These are phyloP conservation scores for Lamellibrachia satsuma DNA, from an alignment of 2,888 invertebrate genomes.

Conservation along the genomic window DNA sequence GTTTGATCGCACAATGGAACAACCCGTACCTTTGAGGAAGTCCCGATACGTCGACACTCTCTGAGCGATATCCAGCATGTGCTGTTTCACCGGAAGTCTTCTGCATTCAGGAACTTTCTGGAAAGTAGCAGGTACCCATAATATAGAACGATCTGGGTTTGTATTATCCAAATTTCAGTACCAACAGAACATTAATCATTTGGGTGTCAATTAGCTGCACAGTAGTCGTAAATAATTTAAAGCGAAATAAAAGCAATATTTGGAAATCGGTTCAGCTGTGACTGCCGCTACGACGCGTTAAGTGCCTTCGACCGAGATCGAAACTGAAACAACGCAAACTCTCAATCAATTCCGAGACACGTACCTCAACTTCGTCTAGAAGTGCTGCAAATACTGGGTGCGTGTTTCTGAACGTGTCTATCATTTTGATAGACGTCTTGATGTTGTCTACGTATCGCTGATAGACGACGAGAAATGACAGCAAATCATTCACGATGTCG, in stretches of 20 bases:
- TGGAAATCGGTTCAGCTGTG: no score
- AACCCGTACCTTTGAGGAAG: conserved; percentile 8
- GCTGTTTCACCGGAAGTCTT: conserved; percentile 22
- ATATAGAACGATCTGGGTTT: neutral
- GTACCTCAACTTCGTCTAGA: conserved; percentile 23
- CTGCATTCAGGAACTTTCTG: conserved; percentile 25
- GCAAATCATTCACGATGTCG: conserved; percentile 18
- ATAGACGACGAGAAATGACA: neutral
- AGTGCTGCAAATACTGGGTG: conserved; percentile 18
- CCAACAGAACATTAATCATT: no score
- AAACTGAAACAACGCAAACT: neutral
- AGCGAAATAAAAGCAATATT: no score
- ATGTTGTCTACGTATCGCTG: conserved; percentile 22
- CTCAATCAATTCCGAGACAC: neutral
- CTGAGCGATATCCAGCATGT: conserved; percentile 20
- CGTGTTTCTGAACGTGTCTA: conserved; percentile 21
- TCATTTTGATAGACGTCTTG: conserved; percentile 17
- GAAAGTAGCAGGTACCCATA: neutral
- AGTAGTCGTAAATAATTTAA: no score
- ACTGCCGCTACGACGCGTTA: no score
- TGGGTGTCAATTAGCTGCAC: no score
- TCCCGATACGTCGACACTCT: conserved; percentile 22
- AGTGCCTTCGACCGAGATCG: neutral
- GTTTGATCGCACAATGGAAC: no score
- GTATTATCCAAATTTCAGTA: neutral